These are phyloP conservation scores for Ophioninae sp. DNA, from an alignment of 2,888 invertebrate genomes.

Conservation along the genomic window DNA sequence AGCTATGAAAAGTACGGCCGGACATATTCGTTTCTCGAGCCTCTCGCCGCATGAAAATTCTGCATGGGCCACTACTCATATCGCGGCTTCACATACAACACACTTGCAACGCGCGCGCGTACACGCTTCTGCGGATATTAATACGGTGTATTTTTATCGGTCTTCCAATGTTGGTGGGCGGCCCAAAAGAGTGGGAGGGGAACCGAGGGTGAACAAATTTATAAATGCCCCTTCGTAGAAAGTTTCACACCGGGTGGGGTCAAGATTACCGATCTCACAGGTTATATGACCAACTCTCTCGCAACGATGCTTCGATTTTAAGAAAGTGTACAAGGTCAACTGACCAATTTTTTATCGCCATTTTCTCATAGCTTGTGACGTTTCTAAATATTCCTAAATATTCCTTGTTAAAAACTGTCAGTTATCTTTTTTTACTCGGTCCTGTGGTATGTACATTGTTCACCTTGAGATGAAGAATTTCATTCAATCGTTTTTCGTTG, in stretches of 20 bases:
- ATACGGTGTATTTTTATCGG: conserved; percentile 30
- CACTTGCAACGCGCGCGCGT: background rate
- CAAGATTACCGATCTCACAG: conserved; percentile 7
- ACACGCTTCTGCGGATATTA: conserved; percentile 9
- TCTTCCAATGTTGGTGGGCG: background rate
- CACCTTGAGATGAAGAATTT: no score
- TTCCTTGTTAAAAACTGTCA: no score
- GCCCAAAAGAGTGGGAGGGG: background rate
- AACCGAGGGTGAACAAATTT: background rate
- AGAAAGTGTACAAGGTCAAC: background rate
- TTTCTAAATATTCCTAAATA: no score
- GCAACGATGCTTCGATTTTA: background rate
- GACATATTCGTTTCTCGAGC: conserved; percentile 41
- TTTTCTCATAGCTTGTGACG: no score
- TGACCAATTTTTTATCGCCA: no score
- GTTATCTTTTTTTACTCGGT: no score
- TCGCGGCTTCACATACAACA: conserved; percentile 6
- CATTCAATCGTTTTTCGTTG: no score
- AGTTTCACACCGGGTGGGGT: conserved; percentile 20
- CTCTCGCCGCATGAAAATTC: conserved; percentile 45
- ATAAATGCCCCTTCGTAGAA: conserved; percentile 13
- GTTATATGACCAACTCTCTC: conserved; percentile 12
- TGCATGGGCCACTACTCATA: conserved; percentile 28
- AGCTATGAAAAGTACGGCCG: conserved; percentile 44
- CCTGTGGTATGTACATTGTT: no score